A percentile compares a stretch with the other conserved stretches of the same genome.
Conservation (phyloP, 2,888 invertebrate species). For the Masnerella sp. region DNA sequence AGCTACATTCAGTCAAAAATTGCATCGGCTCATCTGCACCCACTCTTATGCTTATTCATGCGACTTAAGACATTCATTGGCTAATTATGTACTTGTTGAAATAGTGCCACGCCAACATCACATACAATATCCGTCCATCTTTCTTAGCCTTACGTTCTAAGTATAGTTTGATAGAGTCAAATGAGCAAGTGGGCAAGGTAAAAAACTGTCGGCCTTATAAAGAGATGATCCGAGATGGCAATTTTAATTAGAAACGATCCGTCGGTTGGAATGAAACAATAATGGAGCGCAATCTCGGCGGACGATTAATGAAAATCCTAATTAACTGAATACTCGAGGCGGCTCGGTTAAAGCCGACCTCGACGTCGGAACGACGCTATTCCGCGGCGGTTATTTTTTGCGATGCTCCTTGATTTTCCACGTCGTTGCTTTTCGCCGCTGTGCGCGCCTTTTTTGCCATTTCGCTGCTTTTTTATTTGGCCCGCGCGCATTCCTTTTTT, state of each 20-base stretch:
- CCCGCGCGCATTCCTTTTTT: constrained; percentile 4
- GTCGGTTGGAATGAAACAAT: constrained; percentile 29
- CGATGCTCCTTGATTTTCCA: constrained; percentile 52
- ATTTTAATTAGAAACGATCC: constrained; percentile 35
- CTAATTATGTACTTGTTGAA: too few relatives aligned
- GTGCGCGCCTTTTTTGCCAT: constrained; percentile 8
- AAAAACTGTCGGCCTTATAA: constrained; percentile 6
- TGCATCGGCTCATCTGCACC: too few relatives aligned
- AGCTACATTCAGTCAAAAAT: too few relatives aligned
- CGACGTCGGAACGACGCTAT: constrained; percentile 35
- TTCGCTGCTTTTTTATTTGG: background rate
- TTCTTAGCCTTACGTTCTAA: too few relatives aligned
- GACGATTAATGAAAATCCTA: constrained; percentile 52
- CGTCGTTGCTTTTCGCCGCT: constrained; percentile 41
- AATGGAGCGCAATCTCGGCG: constrained; percentile 38
- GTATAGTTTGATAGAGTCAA: too few relatives aligned
- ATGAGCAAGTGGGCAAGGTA: background rate
- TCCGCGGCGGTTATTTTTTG: constrained; percentile 41
- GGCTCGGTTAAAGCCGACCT: constrained; percentile 30
- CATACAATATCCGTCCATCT: too few relatives aligned
- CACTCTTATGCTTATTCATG: too few relatives aligned
- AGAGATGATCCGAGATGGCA: background rate
- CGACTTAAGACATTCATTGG: too few relatives aligned
- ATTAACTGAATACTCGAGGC: constrained; percentile 42
- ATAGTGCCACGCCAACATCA: too few relatives aligned